phyloP scores from a whole-genome alignment of 2,888 invertebrate species.

The Melangyna quadrimaculata region DNA sequence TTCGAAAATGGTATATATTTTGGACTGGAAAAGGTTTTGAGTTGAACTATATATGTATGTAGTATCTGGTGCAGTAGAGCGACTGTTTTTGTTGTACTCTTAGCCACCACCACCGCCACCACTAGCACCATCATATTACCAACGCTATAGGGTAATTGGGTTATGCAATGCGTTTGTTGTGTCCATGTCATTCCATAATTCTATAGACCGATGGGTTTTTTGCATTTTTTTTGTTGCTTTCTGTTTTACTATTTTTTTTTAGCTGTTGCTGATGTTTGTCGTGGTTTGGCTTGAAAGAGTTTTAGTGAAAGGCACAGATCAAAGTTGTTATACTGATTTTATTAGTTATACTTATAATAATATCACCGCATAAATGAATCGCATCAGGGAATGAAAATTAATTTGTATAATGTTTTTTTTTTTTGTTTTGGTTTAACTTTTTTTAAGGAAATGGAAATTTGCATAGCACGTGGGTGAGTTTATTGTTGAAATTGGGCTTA shows the following conservation, averaged over 20 bases:
- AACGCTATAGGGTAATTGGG: slow-evolving; percentile 56
- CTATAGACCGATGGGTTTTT: slow-evolving; percentile 30
- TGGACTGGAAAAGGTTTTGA: slow-evolving; percentile 58
- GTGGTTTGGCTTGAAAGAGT: slow-evolving; percentile 31
- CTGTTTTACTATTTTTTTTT: neutral
- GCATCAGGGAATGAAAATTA: slow-evolving; percentile 36
- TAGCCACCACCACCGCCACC: slow-evolving; percentile 4
- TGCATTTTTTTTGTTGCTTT: neutral
- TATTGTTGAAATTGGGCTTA: neutral
- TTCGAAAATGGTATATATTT: slow-evolving; percentile 28
- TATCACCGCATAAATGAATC: slow-evolving; percentile 43
- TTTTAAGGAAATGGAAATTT: slow-evolving; percentile 61
- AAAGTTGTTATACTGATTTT: slow-evolving; percentile 48
- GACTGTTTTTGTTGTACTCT: neutral
- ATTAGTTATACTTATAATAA: slow-evolving; percentile 44
- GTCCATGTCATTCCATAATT: slow-evolving; percentile 57
- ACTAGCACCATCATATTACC: slow-evolving; percentile 4
- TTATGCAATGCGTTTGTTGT: slow-evolving; percentile 67
- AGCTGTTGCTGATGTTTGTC: neutral
- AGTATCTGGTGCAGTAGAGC: slow-evolving; percentile 40
- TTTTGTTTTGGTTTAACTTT: neutral
- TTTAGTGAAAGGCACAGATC: slow-evolving; percentile 65
- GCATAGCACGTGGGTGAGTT: slow-evolving; percentile 12
- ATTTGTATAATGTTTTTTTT: slow-evolving; percentile 24
- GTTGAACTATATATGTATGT: slow-evolving; percentile 19